Base-by-base conservation (phyloP, 2,113 vertebrate species). In the Chionodraco myersi region DNA sequence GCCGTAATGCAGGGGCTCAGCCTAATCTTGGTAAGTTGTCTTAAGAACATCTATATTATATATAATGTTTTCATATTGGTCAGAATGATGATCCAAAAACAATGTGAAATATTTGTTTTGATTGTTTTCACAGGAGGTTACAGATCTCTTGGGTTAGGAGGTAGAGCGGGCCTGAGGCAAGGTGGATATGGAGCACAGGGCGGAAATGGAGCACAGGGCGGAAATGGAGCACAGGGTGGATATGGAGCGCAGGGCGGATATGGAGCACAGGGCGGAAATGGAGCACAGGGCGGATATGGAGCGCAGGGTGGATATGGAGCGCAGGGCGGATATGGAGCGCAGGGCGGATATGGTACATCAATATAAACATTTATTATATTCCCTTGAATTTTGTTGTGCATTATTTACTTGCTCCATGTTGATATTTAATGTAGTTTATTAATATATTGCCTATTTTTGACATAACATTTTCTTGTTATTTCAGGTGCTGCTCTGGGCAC, bases 401-500 rank as follows among this genome's bases (percentile, higher is more conserved):
- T 59, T 3, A 52, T 2, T 21, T 3, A 10, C 52, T 44, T 0
- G 4, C 8, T 3, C 3, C 2, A 56, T 69, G 30, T 41, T 10
- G 9, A 51, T 30, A 18, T 51, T 48, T 0, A 52, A 44, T 1
- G 3, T 0, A 16, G 21, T 53, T 16, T 18, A 67, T 41, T 21
- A 21, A 16, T 14, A 12, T 21, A 41, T 2, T 2, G 1, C 45
- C 26, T 1, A 47, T 34, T 11, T 34, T 41, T 26, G 12, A 49
- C 26, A 6, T 13, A 8, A 6, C 3, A 1, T 61, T 41, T 6
- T 69, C 5, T 15, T 84, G 21, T 71, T 53, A 1, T 71, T 69
- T 9, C 65, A 93, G 94, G 94, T 8, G 86, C 86, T 16, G 72
- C 72, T 74, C 78, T 91, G 10, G 92, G 91, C 1, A 69, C 89